Conservation (phyloP, 2,113 vertebrate species). For the Coregonus clupeaformis region DNA sequence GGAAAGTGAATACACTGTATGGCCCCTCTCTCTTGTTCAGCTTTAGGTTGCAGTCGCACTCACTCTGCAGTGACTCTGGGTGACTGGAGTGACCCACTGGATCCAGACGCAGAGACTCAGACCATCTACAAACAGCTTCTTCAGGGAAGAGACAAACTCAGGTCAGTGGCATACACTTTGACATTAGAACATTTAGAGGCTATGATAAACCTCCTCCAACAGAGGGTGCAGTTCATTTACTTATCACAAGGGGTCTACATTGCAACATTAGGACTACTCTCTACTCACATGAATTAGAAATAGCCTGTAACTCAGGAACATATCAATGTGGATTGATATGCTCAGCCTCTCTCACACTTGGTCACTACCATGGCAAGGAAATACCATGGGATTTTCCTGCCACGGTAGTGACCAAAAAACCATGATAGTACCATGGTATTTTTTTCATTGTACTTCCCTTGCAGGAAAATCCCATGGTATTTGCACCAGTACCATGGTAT, state of each 20-base stretch:
- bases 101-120: conserved; percentile 83
- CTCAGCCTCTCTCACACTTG: neutral
- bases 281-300: neutral
- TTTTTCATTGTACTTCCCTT: too few relatives aligned
- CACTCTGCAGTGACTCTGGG: conserved; percentile 84
- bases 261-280: conserved; percentile 27
- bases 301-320: neutral
- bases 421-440: too few relatives aligned
- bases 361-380: too few relatives aligned
- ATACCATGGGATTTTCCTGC: too few relatives aligned
- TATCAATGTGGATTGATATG: neutral
- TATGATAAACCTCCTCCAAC: neutral
- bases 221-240: conserved; percentile 36
- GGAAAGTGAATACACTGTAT: neutral
- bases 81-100: conserved; percentile 87
- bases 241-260: conserved; percentile 64
- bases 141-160: conserved; percentile 79
- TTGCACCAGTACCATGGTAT: too few relatives aligned
- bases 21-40: conserved; percentile 53
- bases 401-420: too few relatives aligned
- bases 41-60: conserved; percentile 84
- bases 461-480: too few relatives aligned
- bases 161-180: conserved; percentile 34
- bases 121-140: conserved; percentile 85
- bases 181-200: neutral